Evolutionary conservation across 2,113 vertebrate genomes (phyloP).

Genomic region (Tapirus terrestris): DNA sequence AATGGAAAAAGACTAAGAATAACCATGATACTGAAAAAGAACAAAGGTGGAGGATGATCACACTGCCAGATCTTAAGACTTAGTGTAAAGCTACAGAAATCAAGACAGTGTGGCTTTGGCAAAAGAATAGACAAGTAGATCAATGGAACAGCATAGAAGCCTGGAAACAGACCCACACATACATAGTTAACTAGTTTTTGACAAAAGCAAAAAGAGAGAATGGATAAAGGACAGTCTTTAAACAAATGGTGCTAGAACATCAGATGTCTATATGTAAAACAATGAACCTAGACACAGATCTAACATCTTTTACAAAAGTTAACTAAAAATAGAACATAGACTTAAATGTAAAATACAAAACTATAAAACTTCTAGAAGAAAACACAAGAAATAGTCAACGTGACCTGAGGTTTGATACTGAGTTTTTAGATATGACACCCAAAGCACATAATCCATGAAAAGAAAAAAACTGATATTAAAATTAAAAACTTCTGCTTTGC

Average conservation of each 20-base stretch:
- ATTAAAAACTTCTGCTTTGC: not conserved
- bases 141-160: not conserved
- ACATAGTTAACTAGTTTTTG: not conserved
- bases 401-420: not conserved
- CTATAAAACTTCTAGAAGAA: not conserved
- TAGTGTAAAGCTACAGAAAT: not conserved
- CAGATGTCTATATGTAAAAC: not conserved
- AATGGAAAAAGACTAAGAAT: constrained; percentile 20
- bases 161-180: not conserved
- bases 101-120: not conserved
- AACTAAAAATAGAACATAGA: not conserved
- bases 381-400: not conserved
- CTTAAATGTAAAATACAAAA: constrained; percentile 5
- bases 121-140: not conserved
- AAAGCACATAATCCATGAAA: not conserved
- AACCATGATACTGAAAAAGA: not conserved
- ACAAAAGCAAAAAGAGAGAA: not conserved
- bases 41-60: not conserved
- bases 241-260: not conserved
- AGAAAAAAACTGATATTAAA: not conserved
- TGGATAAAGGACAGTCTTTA: not conserved
- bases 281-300: not conserved
- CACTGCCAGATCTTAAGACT: not conserved
- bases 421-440: not conserved
- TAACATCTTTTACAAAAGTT: constrained; percentile 25